These are phyloP conservation scores for Archips crataeganus DNA, from an alignment of 2,888 invertebrate genomes.

Conservation along the genomic window DNA sequence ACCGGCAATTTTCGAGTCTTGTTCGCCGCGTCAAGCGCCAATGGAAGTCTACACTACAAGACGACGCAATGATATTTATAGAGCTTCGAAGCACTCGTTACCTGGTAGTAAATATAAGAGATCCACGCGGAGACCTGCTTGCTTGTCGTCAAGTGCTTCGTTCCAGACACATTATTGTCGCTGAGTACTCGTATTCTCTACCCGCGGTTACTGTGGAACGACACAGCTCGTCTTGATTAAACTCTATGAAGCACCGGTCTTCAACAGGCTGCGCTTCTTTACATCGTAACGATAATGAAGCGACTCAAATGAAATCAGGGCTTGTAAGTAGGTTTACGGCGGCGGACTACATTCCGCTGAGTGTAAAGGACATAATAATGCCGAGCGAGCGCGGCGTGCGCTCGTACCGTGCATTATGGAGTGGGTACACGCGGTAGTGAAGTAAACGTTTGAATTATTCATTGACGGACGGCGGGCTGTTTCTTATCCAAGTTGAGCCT, in stretches of 20 bases:
- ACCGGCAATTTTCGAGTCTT: background rate
- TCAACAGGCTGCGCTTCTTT: slow-evolving; percentile 4
- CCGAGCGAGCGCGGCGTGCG: slow-evolving; percentile 19
- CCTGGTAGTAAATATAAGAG: background rate
- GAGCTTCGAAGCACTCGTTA: background rate
- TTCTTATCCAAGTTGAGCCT: slow-evolving; percentile 31
- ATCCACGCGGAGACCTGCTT: background rate
- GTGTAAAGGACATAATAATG: slow-evolving; percentile 32
- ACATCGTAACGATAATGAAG: background rate
- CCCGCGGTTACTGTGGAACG: background rate
- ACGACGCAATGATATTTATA: background rate
- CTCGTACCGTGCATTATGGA: slow-evolving; percentile 27
- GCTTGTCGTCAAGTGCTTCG: background rate
- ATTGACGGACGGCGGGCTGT: slow-evolving; percentile 31
- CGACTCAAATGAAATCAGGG: slow-evolving; percentile 27
- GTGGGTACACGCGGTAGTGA: slow-evolving; percentile 34
- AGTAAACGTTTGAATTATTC: slow-evolving; percentile 37
- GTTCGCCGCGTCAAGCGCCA: background rate
- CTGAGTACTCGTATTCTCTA: background rate
- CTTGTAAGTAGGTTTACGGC: slow-evolving; percentile 15
- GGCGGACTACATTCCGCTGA: slow-evolving; percentile 33
- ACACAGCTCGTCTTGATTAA: slow-evolving; percentile 23
- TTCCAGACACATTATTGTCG: slow-evolving; percentile 12
- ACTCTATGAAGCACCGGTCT: slow-evolving; percentile 19
- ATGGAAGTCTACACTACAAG: background rate